Conservation (phyloP, 1,140 invertebrate species). For the Philaenus spumarius region DNA sequence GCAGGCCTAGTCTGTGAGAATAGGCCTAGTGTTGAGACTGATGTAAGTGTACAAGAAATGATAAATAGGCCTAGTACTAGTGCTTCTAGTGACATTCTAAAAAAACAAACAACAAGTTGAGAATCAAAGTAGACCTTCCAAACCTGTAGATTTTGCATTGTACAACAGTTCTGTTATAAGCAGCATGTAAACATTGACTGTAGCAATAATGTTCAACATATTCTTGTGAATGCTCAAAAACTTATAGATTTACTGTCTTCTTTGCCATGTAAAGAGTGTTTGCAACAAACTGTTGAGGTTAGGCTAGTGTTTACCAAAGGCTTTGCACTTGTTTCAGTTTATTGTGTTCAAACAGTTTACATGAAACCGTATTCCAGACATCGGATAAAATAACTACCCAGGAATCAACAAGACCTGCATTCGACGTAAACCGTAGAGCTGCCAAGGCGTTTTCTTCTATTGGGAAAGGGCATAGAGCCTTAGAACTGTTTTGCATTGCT, state of each 20-base stretch:
- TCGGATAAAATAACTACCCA: background rate
- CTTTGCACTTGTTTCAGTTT: background rate
- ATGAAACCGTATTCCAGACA: background rate
- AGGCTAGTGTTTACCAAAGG: background rate
- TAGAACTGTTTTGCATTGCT: slow-evolving; percentile 11
- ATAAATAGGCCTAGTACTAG: background rate
- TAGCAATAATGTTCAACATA: background rate
- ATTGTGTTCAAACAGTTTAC: background rate
- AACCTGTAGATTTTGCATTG: slow-evolving; percentile 3
- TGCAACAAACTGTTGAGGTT: background rate
- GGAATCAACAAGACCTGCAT: background rate
- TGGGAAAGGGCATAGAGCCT: slow-evolving; percentile 8
- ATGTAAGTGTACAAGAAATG: background rate
- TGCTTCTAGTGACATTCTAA: background rate
- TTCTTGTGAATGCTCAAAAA: slow-evolving; percentile 1
- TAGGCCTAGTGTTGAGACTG: background rate
- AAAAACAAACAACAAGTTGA: background rate
- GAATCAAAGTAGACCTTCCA: background rate
- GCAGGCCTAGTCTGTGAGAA: background rate
- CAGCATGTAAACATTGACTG: slow-evolving; percentile 1
- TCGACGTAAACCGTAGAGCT: slow-evolving; percentile 19
- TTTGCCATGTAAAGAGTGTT: slow-evolving; percentile 6
- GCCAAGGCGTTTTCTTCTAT: slow-evolving; percentile 14
- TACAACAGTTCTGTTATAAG: slow-evolving; percentile 1
- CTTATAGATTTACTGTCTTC: slow-evolving; percentile 2